Evolutionary conservation across 2,797 vertebrate genomes (phyloP).

Genomic region (Tadarida brasiliensis): DNA sequence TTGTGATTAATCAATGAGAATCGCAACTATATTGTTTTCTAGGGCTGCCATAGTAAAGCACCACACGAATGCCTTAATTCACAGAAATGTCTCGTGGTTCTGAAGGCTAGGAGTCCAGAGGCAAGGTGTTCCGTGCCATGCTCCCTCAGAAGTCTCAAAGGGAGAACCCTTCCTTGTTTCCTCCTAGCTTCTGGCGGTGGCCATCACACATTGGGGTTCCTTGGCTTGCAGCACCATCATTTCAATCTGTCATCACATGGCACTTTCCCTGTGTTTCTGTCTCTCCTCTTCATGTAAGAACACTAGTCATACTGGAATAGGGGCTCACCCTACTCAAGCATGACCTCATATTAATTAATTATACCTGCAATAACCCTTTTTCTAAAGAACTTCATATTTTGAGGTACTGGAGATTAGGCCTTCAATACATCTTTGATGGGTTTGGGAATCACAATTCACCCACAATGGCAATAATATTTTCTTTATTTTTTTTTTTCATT

Average conservation of each 20-base stretch:
- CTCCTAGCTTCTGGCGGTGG: neutral
- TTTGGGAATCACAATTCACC: neutral
- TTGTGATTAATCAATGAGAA: neutral
- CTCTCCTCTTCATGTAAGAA: neutral
- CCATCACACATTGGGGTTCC: neutral
- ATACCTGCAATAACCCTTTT: neutral
- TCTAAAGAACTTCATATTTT: neutral
- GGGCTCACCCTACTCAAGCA: neutral
- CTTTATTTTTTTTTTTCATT: no score
- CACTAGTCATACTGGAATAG: neutral
- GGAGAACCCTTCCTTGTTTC: neutral
- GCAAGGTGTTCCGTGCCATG: neutral
- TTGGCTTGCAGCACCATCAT: neutral
- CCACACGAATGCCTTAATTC: neutral
- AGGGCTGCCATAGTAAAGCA: neutral
- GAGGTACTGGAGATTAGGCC: neutral
- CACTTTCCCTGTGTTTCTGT: neutral
- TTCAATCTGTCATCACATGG: neutral
- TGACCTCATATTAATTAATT: neutral
- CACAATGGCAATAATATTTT: neutral
- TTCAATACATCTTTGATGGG: neutral
- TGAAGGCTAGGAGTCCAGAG: neutral
- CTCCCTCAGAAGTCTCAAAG: neutral
- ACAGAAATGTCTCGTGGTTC: neutral
- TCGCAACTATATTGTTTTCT: neutral